Base-by-base conservation (phyloP, 2,113 vertebrate species). In the Poecile atricapillus region DNA sequence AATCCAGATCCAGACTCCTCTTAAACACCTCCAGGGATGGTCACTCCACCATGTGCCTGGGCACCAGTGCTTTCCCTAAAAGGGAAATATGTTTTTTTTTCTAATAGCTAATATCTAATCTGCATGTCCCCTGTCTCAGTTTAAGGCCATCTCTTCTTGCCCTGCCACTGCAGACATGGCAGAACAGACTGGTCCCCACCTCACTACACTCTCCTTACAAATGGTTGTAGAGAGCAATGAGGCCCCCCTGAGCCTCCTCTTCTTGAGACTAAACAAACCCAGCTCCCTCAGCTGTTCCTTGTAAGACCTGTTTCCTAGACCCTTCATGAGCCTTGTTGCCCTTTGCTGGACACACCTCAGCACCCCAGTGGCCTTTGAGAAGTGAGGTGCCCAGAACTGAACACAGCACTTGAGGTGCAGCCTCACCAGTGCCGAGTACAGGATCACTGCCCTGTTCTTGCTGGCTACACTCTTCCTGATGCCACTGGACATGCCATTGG, bases 321-420 rank as follows among this genome's bases (percentile, higher is more conserved):
- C 25, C 15, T 58, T 67, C 25, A 25, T 1, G 1, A 85, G 17
- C 55, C 46, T 52, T 44, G 46, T 8, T 69, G 53, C 33, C 33
- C 53, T 52, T 33, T 0, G 0, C 46, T 69, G 55, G 22, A 44
- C 39, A 12, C 1, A 3, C 11, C 39, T 43, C 83, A 60, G 22
- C 18, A 22, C 63, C 22, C 4, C 46, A 60, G 7, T 10, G 27
- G 31, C 27, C 31, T 33, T 52, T 68, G 18, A 21, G 27, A 68
- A 52, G 22, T 77, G 53, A 52, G 46, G 4, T 28, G 14, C 63
- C 33, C 46, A 60, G 37, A 68, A 52, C 22, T 37, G 46, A 27
- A 2, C 14, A 4, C 53, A 77, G 53, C 39, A 22, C 53, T 60
- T 4, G 6, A 33, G 33, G 27, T 60, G 39, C 33, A 33, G 33